Percentiles rank a stretch among this genome's conserved stretches.
Conservation (phyloP, 2,888 invertebrate species). For the Tridacna gigas region DNA sequence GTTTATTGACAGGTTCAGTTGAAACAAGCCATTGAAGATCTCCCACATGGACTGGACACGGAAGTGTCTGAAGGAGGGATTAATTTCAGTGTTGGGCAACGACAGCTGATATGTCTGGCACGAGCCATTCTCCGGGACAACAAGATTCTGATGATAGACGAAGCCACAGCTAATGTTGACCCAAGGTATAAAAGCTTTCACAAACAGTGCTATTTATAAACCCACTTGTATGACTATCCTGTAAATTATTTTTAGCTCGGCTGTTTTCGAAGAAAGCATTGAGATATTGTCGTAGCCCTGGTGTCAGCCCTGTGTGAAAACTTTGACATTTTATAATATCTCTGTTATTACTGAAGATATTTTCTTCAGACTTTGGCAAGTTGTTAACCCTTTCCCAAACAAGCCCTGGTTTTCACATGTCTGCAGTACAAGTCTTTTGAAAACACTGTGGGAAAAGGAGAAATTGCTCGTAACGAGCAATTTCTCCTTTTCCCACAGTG, state of each 20-base stretch:
- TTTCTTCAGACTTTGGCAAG: too few relatives aligned
- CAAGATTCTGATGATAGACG: conserved; percentile 83
- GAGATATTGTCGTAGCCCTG: too few relatives aligned
- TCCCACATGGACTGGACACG: conserved; percentile 79
- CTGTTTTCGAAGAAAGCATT: too few relatives aligned
- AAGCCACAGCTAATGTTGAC: conserved; percentile 85
- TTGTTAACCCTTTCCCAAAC: too few relatives aligned
- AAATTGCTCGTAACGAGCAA: background rate
- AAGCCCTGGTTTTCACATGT: too few relatives aligned
- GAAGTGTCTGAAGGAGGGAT: conserved; percentile 74
- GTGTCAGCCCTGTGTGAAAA: too few relatives aligned
- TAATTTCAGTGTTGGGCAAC: conserved; percentile 77
- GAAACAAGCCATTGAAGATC: conserved; percentile 77
- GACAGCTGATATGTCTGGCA: conserved; percentile 75
- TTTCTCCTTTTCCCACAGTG: background rate
- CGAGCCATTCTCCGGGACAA: conserved; percentile 82
- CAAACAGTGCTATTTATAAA: too few relatives aligned
- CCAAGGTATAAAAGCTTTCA: conserved; percentile 54
- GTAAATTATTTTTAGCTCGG: too few relatives aligned
- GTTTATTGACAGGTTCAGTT: conserved; percentile 77
- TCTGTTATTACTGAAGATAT: too few relatives aligned
- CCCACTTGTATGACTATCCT: too few relatives aligned
- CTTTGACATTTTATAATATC: too few relatives aligned
- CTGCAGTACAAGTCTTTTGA: background rate
- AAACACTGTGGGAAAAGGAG: background rate